Conservation (phyloP, 2,888 invertebrate species). For the Nebria brevicollis region DNA sequence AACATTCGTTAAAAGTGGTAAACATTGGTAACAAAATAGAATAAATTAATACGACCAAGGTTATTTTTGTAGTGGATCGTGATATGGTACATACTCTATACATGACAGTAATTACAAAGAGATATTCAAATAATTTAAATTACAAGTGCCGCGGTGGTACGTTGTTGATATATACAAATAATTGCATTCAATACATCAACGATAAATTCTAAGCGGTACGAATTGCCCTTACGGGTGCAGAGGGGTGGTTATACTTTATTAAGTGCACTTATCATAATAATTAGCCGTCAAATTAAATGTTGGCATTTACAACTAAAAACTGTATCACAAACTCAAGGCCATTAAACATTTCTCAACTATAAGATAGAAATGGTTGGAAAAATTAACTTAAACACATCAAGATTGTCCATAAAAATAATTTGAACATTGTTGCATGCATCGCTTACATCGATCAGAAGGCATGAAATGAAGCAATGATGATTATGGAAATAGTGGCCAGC, state of each 20-base stretch:
- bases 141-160: neutral
- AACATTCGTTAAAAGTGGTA: too few relatives aligned
- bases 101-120: conserved; percentile 2
- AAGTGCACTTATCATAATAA: conserved; percentile 45
- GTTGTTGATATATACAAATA: neutral
- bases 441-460: conserved; percentile 26
- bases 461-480: conserved; percentile 34
- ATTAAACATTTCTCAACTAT: too few relatives aligned
- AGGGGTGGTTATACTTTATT: neutral
- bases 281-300: conserved; percentile 46
- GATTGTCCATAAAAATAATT: neutral
- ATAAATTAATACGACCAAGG: neutral
- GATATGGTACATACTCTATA: neutral
- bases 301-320: conserved; percentile 16
- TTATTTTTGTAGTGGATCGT: neutral
- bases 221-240: neutral
- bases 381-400: neutral
- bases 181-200: neutral
- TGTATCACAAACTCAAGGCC: too few relatives aligned
- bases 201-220: neutral
- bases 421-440: conserved; percentile 7
- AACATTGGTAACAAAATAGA: neutral
- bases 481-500: neutral
- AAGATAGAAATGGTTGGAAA: neutral
- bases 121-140: conserved; percentile 16